Evolutionary conservation across 2,888 invertebrate species (phyloP), one percentile per base, ranked within the genome.

Genomic region (Caenorhabditis japonica): DNA sequence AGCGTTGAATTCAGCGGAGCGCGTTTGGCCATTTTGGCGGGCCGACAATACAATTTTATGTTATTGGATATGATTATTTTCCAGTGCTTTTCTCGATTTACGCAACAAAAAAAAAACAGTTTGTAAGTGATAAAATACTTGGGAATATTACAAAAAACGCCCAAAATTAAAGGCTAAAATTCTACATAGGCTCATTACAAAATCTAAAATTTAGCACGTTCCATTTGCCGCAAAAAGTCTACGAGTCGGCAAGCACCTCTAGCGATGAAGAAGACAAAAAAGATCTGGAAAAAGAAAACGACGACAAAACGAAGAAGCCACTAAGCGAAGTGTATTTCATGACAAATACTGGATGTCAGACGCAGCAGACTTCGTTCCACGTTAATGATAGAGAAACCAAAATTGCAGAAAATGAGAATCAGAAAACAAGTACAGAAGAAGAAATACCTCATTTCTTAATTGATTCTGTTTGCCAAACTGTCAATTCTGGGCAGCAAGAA

Each of bases 301-400:
- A 15, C 4, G 56, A 27, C 13, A 38, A 43, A 27, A 56, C 36
- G 13, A 43, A 53, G 30, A 39, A 46, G 47, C 46, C 51, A 12
- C 38, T 44, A 27, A 46, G 47, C n/a, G 59, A 71, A 38, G 49
- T 66, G 43, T 59, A 59, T 41, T 59, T 62, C 17, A 49, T 68
- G 68, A 56, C 55, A 19, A 55, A 64, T 13, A 34, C 56, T n/a
- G 69, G 58, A 43, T 58, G 61, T 8, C 75, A 71, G 21, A 71
- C 71, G 10, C 71, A 58, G 55, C 59, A 62, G 10, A 51, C 62
- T 3, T 62, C 58, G 8, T 62, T 71, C 53, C 55, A 71, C 44
- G 27, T 46, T 17, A 33, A 49, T 5, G 39, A 43, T 2, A 12
- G 33, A 19, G 25, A 56, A 13, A 43, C 21, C 17, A 43, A 53